A percentile compares a stretch with the other conserved stretches of the same genome.
phyloP scores from a whole-genome alignment of 2,888 invertebrate species.

The Heliconius aoede region DNA sequence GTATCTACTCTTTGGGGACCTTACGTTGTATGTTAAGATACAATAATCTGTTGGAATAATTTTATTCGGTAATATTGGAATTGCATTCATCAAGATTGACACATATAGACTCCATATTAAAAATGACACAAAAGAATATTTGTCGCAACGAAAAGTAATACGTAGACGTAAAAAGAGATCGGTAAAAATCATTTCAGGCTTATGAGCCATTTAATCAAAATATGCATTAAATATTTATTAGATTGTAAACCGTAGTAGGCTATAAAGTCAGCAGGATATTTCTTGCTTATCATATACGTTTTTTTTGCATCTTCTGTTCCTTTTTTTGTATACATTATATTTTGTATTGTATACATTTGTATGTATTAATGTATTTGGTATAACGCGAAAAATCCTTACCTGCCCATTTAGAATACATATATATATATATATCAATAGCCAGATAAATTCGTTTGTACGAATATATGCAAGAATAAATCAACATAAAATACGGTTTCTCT shows the following conservation, averaged over 20 bases:
- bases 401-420: background rate
- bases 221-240: slow-evolving; percentile 5
- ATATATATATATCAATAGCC: slow-evolving; percentile 9
- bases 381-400: no score
- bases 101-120: slow-evolving; percentile 10
- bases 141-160: background rate
- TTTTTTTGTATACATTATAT: no score
- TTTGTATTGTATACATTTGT: no score
- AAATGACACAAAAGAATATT: slow-evolving; percentile 9
- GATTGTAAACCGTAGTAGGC: background rate
- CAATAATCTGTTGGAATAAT: background rate
- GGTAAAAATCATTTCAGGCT: background rate
- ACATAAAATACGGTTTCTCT: slow-evolving; percentile 28
- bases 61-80: background rate
- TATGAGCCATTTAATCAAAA: slow-evolving; percentile 15
- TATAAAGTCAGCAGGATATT: background rate
- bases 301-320: background rate
- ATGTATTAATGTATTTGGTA: background rate
- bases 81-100: slow-evolving; percentile 4
- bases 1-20: no score
- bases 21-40: background rate
- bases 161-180: background rate
- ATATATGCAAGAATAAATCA: slow-evolving; percentile 36
- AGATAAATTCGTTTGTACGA: slow-evolving; percentile 33
- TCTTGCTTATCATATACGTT: background rate